phyloP scores from a whole-genome alignment of 2,797 vertebrate genomes.

The Alfaro cultratus region DNA sequence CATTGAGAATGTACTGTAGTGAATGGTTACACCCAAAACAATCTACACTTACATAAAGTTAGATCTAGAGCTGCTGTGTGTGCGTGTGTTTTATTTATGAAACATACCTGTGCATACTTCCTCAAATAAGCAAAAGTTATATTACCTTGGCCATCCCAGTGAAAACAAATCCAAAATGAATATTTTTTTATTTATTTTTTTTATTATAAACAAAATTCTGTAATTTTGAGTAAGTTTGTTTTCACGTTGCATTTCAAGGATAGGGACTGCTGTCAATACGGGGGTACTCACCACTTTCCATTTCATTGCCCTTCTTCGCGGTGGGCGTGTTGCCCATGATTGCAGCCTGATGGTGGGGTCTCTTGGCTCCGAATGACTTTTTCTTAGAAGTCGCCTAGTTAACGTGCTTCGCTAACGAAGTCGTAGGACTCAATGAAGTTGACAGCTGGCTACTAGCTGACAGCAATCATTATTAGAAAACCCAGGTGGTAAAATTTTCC shows the following conservation, averaged over 20 bases:
- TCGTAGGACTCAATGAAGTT: slow-evolving; percentile 51
- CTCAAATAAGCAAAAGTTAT: background rate
- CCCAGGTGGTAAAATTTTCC: slow-evolving; percentile 11
- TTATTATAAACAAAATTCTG: background rate
- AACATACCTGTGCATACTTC: background rate
- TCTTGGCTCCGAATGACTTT: slow-evolving; percentile 63
- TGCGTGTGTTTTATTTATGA: background rate
- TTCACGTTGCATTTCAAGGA: background rate
- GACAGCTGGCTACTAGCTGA: slow-evolving; percentile 74
- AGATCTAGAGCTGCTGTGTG: background rate
- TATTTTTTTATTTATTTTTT: background rate
- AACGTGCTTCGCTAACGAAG: slow-evolving; percentile 55
- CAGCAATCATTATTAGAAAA: slow-evolving; percentile 67
- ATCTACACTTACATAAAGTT: background rate
- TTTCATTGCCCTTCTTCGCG: slow-evolving; percentile 93
- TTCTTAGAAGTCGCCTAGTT: slow-evolving; percentile 60
- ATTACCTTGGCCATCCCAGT: background rate
- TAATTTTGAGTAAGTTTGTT: background rate
- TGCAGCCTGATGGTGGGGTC: slow-evolving; percentile 77
- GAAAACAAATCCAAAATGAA: background rate
- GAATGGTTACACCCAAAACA: slow-evolving; percentile 42
- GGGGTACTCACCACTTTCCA: slow-evolving; percentile 86
- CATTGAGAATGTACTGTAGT: slow-evolving; percentile 35
- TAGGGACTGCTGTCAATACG: slow-evolving; percentile 11
- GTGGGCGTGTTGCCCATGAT: slow-evolving; percentile 95